These are phyloP conservation scores for Neuroscelio doddi DNA, from an alignment of 2,888 invertebrate genomes.

Conservation along the genomic window DNA sequence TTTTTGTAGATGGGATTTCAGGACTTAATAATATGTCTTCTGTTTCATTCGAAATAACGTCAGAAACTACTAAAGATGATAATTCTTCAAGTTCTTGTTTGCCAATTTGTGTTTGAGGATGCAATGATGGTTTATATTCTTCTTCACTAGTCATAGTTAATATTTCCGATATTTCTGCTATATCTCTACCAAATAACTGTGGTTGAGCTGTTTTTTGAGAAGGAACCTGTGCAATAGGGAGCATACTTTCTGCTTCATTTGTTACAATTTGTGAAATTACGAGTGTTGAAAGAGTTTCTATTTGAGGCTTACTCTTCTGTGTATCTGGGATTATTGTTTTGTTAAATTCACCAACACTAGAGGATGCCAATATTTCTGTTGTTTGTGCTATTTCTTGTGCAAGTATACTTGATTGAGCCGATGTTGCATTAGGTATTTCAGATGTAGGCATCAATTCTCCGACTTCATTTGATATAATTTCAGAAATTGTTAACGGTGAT, in stretches of 20 bases:
- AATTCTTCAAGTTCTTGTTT: conserved; percentile 56
- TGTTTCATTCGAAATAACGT: conserved; percentile 51
- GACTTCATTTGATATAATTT: conserved; percentile 53
- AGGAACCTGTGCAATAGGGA: conserved; percentile 45
- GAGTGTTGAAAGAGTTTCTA: conserved; percentile 52
- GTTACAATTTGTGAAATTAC: conserved; percentile 50
- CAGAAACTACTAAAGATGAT: conserved; percentile 51
- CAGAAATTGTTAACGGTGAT: conserved; percentile 48
- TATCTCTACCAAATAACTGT: conserved; percentile 60
- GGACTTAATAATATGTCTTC: conserved; percentile 45
- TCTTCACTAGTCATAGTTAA: conserved; percentile 56
- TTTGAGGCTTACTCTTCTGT: conserved; percentile 45
- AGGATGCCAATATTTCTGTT: conserved; percentile 57
- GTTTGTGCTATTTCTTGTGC: conserved; percentile 64
- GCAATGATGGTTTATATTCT: no score
- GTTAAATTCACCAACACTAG: conserved; percentile 45
- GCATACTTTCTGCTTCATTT: conserved; percentile 50
- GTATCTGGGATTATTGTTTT: conserved; percentile 30
- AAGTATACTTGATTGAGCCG: conserved; percentile 52
- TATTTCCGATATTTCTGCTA: conserved; percentile 65
- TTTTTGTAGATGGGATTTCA: conserved; percentile 54
- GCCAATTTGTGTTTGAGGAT: conserved; percentile 55
- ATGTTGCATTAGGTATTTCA: conserved; percentile 41
- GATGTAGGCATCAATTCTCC: conserved; percentile 45
- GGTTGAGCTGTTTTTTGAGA: conserved; percentile 52